These are phyloP conservation scores for Ceratina calcarata DNA, from an alignment of 1,140 invertebrate species.

Conservation along the genomic window DNA sequence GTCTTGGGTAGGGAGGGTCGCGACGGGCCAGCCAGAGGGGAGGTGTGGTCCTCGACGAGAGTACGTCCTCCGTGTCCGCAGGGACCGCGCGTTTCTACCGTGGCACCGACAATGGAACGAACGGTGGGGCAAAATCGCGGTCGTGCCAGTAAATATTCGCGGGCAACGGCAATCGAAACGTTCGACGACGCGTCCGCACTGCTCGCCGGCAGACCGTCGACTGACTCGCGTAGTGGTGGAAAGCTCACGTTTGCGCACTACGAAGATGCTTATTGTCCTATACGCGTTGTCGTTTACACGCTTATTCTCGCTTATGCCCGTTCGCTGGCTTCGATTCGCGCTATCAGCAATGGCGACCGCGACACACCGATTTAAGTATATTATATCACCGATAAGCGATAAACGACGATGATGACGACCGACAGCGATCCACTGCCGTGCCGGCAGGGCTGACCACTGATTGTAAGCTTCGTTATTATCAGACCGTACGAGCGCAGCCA, in stretches of 20 bases:
- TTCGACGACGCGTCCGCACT: slow-evolving; percentile 67
- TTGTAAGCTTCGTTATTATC: neutral
- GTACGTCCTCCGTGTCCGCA: no score
- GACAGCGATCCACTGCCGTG: slow-evolving; percentile 3
- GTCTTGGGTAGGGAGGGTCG: slow-evolving; percentile 36
- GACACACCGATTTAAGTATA: neutral
- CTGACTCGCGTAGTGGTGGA: slow-evolving; percentile 78
- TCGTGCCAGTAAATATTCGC: slow-evolving; percentile 44
- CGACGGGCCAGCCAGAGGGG: slow-evolving; percentile 35
- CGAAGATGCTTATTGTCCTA: no score
- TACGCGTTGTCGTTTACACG: no score
- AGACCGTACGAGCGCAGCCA: slow-evolving; percentile 30
- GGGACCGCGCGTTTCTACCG: slow-evolving; percentile 13
- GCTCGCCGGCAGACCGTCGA: slow-evolving; percentile 77
- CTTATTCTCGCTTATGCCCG: no score
- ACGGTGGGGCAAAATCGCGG: slow-evolving; percentile 42
- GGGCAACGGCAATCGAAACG: slow-evolving; percentile 33
- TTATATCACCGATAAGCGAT: no score
- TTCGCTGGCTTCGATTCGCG: neutral
- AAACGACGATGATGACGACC: neutral
- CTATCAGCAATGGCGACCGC: slow-evolving; percentile 42
- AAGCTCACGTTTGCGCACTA: slow-evolving; percentile 8
- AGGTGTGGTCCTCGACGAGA: neutral
- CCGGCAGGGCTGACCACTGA: slow-evolving; percentile 2
- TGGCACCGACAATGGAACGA: slow-evolving; percentile 26